phyloP scores from a whole-genome alignment of 2,797 vertebrate species.

The Liparis tanakae region DNA sequence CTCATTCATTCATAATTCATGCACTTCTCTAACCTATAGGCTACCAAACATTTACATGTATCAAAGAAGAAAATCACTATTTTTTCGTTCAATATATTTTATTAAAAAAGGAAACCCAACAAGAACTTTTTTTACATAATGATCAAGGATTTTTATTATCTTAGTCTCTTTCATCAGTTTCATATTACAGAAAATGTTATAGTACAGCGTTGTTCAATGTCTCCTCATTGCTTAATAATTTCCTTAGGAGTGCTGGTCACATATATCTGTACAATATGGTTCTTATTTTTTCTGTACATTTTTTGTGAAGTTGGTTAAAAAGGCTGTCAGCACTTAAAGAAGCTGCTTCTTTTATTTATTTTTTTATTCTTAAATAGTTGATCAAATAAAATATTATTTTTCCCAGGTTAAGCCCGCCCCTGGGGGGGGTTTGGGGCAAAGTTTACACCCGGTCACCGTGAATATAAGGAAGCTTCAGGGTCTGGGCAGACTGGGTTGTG shows the following conservation, averaged over 20 bases:
- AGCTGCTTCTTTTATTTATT: constrained; percentile 88
- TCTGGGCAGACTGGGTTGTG: constrained; percentile 79
- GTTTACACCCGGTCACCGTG: constrained; percentile 80
- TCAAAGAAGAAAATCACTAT: constrained; percentile 63
- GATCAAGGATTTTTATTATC: constrained; percentile 96
- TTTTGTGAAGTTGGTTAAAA: constrained; percentile 99
- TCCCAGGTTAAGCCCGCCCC: constrained; percentile 87
- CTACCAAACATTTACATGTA: background rate
- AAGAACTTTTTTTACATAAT: constrained; percentile 95
- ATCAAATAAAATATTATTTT: constrained; percentile 92
- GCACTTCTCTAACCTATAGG: constrained; percentile 6
- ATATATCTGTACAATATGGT: constrained; percentile 99
- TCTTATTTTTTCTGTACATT: constrained; percentile 95
- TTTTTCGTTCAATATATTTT: constrained; percentile 77
- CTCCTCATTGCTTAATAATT: constrained; percentile 98
- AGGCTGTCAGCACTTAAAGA: constrained; percentile 99
- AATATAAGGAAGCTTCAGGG: constrained; percentile 88
- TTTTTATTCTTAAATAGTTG: constrained; percentile 78
- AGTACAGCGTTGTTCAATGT: constrained; percentile 99
- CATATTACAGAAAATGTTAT: constrained; percentile 99
- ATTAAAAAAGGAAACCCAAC: constrained; percentile 84
- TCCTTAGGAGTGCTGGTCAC: constrained; percentile 99
- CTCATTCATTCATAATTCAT: constrained; percentile 27
- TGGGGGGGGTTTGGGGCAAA: constrained; percentile 62
- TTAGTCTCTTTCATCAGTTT: constrained; percentile 98